phyloP scores from a whole-genome alignment of 2,113 vertebrate species.

The Apteryx mantelli region DNA sequence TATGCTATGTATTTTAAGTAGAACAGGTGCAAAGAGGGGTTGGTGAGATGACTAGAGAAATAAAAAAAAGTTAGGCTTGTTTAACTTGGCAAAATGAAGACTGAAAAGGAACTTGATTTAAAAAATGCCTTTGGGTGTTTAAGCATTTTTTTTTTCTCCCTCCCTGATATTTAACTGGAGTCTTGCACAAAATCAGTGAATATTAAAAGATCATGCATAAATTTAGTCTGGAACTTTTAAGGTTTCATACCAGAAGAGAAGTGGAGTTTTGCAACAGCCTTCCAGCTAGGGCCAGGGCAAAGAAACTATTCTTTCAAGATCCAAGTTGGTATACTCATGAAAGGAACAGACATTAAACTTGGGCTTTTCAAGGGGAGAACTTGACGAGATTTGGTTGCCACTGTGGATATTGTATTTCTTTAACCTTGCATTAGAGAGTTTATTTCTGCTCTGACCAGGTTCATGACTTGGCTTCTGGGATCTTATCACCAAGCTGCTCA shows the following conservation, averaged over 20 bases:
- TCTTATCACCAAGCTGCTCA: no score
- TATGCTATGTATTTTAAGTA: not conserved
- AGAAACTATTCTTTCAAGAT: accelerated
- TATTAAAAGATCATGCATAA: accelerated
- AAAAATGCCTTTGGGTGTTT: accelerated
- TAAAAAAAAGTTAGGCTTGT: not conserved
- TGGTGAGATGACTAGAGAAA: not conserved
- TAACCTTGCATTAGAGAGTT: not conserved
- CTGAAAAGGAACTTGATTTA: not conserved
- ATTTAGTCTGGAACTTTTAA: accelerated
- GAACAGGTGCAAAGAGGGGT: not conserved
- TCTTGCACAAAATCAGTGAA: not conserved
- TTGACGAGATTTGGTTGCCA: no score
- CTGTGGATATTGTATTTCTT: not conserved
- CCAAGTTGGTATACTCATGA: accelerated
- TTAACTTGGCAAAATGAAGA: not conserved
- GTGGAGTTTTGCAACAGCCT: not conserved
- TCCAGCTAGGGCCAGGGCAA: accelerated
- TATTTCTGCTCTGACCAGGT: not conserved
- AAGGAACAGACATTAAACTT: accelerated
- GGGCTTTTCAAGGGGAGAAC: no score
- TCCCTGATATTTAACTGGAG: no score
- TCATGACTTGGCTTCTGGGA: not conserved
- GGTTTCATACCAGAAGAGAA: no score
- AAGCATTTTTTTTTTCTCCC: not conserved